phyloP scores from a whole-genome alignment of 2,888 invertebrate species.

The Barypeithes pellucidus region DNA sequence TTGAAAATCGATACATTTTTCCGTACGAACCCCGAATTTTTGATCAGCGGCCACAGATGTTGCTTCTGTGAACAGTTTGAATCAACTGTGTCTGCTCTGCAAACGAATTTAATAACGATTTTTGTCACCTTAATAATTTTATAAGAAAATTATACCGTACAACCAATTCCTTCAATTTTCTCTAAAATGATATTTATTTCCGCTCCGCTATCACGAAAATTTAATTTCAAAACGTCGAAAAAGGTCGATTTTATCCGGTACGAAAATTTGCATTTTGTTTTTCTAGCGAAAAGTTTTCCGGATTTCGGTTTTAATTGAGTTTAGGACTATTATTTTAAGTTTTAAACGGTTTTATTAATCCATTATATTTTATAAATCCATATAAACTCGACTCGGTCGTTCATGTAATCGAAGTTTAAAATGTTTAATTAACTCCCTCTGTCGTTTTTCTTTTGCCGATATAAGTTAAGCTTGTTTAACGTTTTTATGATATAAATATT shows the following conservation, averaged over 20 bases:
- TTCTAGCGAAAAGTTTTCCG: slow-evolving; percentile 15
- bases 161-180: no score
- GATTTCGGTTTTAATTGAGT: slow-evolving; percentile 33
- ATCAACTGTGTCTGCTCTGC: no score
- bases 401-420: not conserved
- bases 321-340: slow-evolving; percentile 38
- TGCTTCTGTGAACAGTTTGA: no score
- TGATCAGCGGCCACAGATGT: no score
- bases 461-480: no score
- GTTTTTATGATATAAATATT: no score
- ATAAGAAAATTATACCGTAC: no score
- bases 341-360: slow-evolving; percentile 38
- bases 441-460: not conserved
- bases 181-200: not conserved
- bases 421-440: slow-evolving; percentile 7
- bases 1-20: no score
- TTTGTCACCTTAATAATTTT: no score
- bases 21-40: no score
- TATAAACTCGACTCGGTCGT: slow-evolving; percentile 7
- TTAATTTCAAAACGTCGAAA: slow-evolving; percentile 24
- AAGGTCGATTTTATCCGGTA: slow-evolving; percentile 21
- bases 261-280: slow-evolving; percentile 28
- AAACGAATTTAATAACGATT: no score
- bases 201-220: slow-evolving; percentile 15
- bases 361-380: slow-evolving; percentile 23